Evolutionary conservation across 1,140 invertebrate genomes (phyloP).

Genomic region (Drosophila nigromelanica): DNA sequence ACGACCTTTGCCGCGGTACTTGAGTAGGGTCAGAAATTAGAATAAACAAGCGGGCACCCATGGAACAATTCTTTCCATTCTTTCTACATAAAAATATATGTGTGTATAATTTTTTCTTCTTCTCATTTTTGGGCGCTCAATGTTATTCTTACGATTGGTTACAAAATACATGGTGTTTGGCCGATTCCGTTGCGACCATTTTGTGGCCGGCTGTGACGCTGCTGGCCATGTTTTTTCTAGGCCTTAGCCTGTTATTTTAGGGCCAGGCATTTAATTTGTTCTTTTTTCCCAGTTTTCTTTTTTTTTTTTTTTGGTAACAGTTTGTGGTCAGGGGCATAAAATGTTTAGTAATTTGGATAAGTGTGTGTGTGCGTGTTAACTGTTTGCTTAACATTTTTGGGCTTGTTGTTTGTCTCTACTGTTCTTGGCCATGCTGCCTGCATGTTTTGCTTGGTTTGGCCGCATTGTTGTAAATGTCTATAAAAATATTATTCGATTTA

Average conservation of each 20-base stretch:
- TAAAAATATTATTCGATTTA: slow-evolving; percentile 81
- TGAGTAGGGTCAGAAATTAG: slow-evolving; percentile 83
- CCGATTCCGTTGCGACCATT: slow-evolving; percentile 52
- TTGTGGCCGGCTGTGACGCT: slow-evolving; percentile 43
- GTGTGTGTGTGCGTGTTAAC: slow-evolving; percentile 34
- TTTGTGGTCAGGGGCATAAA: slow-evolving; percentile 47
- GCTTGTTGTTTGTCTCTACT: slow-evolving; percentile 57
- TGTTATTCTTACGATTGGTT: slow-evolving; percentile 82
- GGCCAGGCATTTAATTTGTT: slow-evolving; percentile 53
- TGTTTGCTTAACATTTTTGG: slow-evolving; percentile 76
- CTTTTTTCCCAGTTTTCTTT: slow-evolving; percentile 28
- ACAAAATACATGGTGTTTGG: slow-evolving; percentile 57
- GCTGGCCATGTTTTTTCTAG: slow-evolving; percentile 76
- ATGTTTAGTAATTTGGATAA: slow-evolving; percentile 35
- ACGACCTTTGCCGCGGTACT: slow-evolving; percentile 72
- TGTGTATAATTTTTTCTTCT: not conserved
- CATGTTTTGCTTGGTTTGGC: slow-evolving; percentile 55
- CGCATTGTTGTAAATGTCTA: slow-evolving; percentile 69
- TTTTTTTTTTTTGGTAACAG: slow-evolving; percentile 70
- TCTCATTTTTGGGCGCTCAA: slow-evolving; percentile 29
- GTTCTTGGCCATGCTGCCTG: slow-evolving; percentile 27
- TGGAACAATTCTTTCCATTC: slow-evolving; percentile 58
- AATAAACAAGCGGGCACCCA: slow-evolving; percentile 62
- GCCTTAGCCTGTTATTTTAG: slow-evolving; percentile 72
- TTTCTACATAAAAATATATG: no score